Evolutionary conservation across 2,797 vertebrate species (phyloP), one percentile per base, ranked within the genome.

Genomic region (Pseudopleuronectes americanus): DNA sequence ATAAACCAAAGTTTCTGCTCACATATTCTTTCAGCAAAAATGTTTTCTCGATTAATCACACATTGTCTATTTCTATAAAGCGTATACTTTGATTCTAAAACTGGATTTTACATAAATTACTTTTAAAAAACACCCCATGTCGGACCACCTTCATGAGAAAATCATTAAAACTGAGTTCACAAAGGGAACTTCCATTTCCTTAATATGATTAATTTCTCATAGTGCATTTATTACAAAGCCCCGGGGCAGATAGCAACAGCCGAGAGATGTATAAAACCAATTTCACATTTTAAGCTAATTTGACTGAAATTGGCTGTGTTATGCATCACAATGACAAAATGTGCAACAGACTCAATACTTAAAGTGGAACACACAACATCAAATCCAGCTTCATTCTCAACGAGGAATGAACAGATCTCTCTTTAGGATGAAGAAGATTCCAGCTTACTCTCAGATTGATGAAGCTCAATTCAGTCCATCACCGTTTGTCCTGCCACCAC

Each of bases 151-250:
- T 53, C 62, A 43, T 17, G 23, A 68, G n/a, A 57, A 54, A 43
- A 75, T 43, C 24, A 33, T 51, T 69, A 23, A 56, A 67, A 58
- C 3, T 57, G 59, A 53, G 51, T 43, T 79, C 14, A 58, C 13
- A 23, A 4, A 56, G 5, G 2, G 17, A 57, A 64, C 6, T 24
- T 36, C 12, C 13, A 47, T 54, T 58, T 14, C 31, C 36, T 74
- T 58, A 1, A 7, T 21, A 51, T 57, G 41, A 80, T 80, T 68
- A 77, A 79, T 79, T 76, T 79, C 76, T 81, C 16, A 79, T 57
- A 24, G 3, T 12, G 22, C 0, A 3, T 74, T 77, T 83, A 82
- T 82, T 76, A 74, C 54, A 77, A 28, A 76, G 64, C 62, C 69
- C 13, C 13, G 41, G n/a, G 61, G 38, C 33, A 64, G 17, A 70